A percentile compares a stretch with the other conserved stretches of the same genome.
These are phyloP conservation scores for Chrysodeixis includens DNA, from an alignment of 2,888 invertebrate genomes.

Conservation along the genomic window DNA sequence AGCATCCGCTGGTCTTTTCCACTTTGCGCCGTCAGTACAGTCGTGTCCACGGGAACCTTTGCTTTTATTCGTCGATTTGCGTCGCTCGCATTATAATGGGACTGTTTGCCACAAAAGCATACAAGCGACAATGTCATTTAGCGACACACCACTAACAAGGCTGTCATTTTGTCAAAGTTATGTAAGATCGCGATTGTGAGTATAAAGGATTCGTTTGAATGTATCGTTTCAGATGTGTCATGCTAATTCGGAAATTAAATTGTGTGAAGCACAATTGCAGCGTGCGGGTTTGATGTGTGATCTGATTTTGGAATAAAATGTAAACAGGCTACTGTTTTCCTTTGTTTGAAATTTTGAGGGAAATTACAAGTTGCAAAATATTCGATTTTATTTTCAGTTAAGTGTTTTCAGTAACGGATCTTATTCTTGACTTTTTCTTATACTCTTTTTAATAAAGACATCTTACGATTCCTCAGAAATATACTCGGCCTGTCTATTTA, in stretches of 20 bases:
- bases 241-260: constrained; percentile 46
- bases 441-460: too few relatives aligned
- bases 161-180: constrained; percentile 58
- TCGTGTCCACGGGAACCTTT: constrained; percentile 75
- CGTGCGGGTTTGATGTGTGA: background rate
- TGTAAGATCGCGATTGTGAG: constrained; percentile 53
- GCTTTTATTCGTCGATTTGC: constrained; percentile 72
- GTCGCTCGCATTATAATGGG: constrained; percentile 65
- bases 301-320: background rate
- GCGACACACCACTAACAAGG: constrained; percentile 65
- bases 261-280: constrained; percentile 14
- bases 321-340: background rate
- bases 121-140: constrained; percentile 74
- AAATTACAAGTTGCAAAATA: too few relatives aligned
- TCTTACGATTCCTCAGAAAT: too few relatives aligned
- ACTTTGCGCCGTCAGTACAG: constrained; percentile 43
- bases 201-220: constrained; percentile 42
- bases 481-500: too few relatives aligned
- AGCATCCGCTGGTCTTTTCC: constrained; percentile 41
- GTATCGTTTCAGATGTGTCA: constrained; percentile 17
- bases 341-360: too few relatives aligned
- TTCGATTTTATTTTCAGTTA: too few relatives aligned
- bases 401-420: too few relatives aligned
- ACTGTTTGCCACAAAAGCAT: constrained; percentile 73
- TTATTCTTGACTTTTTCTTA: too few relatives aligned